Evolutionary conservation across 2,113 vertebrate genomes (phyloP).

Genomic region (Prietella phreatophila): DNA sequence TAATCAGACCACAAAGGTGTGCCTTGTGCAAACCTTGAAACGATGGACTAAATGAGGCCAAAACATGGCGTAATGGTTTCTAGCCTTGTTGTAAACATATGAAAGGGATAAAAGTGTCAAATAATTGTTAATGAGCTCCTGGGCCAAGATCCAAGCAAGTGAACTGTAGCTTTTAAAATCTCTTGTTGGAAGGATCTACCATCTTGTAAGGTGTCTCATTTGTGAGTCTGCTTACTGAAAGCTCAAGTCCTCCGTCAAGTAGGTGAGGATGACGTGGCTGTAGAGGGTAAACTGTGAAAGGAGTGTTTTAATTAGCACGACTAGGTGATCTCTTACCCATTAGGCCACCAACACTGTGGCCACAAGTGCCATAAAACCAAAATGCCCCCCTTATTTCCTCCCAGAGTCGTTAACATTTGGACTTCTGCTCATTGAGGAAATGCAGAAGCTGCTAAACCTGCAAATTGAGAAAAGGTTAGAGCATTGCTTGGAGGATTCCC

Average conservation of each 20-base stretch:
- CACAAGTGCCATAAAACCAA: slow-evolving; percentile 35
- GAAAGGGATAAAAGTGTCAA: not conserved
- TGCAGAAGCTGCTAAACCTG: slow-evolving; percentile 21
- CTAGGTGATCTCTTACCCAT: slow-evolving; percentile 35
- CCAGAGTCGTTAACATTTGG: slow-evolving; percentile 31
- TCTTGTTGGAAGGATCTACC: not conserved
- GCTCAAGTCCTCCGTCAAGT: not conserved
- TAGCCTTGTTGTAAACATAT: not conserved
- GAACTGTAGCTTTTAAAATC: not conserved
- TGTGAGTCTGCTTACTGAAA: not conserved
- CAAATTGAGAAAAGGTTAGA: slow-evolving; percentile 14
- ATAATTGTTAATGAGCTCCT: slow-evolving; percentile 24
- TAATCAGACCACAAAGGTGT: slow-evolving; percentile 46
- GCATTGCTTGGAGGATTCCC: not conserved
- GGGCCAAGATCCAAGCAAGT: slow-evolving; percentile 16
- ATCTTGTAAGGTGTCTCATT: not conserved
- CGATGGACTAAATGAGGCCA: not conserved
- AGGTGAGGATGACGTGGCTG: slow-evolving; percentile 25
- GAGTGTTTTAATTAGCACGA: slow-evolving; percentile 41
- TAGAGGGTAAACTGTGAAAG: slow-evolving; percentile 23
- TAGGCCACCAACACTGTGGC: slow-evolving; percentile 32
- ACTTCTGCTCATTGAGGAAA: slow-evolving; percentile 24
- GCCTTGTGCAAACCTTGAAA: slow-evolving; percentile 15
- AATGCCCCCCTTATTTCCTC: slow-evolving; percentile 43
- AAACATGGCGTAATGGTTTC: slow-evolving; percentile 13